phyloP scores from a whole-genome alignment of 2,797 vertebrate genomes.

The Loriculus beryllinus region DNA sequence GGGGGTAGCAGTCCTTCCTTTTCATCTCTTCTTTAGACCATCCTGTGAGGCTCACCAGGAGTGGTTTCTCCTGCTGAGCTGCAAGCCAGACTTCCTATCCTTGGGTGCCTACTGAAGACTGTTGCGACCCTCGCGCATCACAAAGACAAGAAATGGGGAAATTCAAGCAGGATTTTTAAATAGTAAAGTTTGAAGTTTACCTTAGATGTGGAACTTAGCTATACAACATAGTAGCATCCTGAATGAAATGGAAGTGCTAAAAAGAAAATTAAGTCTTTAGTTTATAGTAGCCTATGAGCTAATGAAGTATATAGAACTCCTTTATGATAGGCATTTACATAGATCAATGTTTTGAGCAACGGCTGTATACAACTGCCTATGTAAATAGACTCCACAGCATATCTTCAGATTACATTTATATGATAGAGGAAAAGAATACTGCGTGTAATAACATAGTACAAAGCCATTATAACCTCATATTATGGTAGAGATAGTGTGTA shows the following conservation, averaged over 20 bases:
- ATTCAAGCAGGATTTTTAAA: neutral
- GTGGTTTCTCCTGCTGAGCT: neutral
- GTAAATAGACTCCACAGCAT: neutral
- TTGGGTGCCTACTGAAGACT: neutral
- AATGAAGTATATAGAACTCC: neutral
- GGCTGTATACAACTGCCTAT: too few relatives aligned
- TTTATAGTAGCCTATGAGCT: neutral
- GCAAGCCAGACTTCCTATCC: neutral
- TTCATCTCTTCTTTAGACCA: neutral
- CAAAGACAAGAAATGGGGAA: neutral
- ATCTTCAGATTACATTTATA: neutral
- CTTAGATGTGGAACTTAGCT: neutral
- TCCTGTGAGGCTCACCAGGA: neutral
- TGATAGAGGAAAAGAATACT: neutral
- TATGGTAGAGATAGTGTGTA: neutral
- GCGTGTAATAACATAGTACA: neutral
- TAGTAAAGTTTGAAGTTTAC: neutral
- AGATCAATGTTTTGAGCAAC: too few relatives aligned
- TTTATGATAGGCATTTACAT: neutral
- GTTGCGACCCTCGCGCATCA: fast-evolving
- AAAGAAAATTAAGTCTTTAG: neutral
- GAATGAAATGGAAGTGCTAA: neutral
- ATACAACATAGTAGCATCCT: neutral
- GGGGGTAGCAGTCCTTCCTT: neutral
- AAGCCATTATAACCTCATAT: neutral